Evolutionary conservation across 2,113 vertebrate species (phyloP).

Genomic region (Mystacornis crossleyi): DNA sequence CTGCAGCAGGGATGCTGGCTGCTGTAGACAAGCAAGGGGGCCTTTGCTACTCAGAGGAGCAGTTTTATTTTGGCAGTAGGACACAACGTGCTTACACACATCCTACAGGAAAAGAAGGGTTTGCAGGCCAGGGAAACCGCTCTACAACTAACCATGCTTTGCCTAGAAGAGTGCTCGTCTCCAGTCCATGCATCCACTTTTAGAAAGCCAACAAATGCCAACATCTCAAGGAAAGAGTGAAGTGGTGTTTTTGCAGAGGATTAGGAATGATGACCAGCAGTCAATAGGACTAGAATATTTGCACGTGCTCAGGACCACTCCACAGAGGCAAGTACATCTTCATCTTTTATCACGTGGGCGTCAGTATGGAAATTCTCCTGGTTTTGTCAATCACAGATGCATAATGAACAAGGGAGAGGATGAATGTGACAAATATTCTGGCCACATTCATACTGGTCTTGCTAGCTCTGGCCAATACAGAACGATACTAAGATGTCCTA

Average conservation of each 20-base stretch:
- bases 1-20: background rate
- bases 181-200: background rate
- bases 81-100: background rate
- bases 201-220: background rate
- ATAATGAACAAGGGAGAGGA: background rate
- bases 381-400: background rate
- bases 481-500: background rate
- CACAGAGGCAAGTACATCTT: background rate
- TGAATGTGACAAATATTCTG: background rate
- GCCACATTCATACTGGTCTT: background rate
- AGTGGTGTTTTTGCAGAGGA: background rate
- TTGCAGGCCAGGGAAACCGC: background rate
- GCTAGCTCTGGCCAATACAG: background rate
- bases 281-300: background rate
- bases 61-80: background rate
- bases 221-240: background rate
- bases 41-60: background rate
- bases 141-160: background rate
- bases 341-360: background rate
- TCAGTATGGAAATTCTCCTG: background rate
- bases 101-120: background rate
- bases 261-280: background rate
- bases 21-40: background rate
- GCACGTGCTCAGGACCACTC: background rate
- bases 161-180: background rate